Evolutionary conservation across 2,797 vertebrate genomes (phyloP).

Genomic region (Sus cebifrons): DNA sequence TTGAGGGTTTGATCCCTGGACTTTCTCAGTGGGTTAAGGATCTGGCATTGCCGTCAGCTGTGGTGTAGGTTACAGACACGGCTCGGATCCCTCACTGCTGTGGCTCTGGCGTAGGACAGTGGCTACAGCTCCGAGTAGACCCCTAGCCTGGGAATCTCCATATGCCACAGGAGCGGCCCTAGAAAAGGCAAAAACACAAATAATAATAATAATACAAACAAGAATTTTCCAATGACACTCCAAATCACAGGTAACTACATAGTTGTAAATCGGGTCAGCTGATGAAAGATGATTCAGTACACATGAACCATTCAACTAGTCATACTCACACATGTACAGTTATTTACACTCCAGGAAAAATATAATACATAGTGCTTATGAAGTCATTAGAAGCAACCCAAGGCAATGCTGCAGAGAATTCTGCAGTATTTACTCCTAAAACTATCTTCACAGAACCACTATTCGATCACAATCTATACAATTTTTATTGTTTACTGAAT

Average conservation of each 20-base stretch:
- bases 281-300: slow-evolving; percentile 16
- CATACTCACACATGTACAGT: neutral
- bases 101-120: no score
- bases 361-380: neutral
- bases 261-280: slow-evolving; percentile 1
- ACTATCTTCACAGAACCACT: slow-evolving; percentile 19
- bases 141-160: no score
- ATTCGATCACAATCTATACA: slow-evolving; percentile 41
- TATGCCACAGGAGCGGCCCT: no score
- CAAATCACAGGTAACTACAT: slow-evolving; percentile 55
- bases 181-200: no score
- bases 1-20: no score
- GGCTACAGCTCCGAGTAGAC: no score
- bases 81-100: no score
- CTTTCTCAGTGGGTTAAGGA: no score
- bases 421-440: slow-evolving; percentile 31
- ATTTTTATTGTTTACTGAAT: slow-evolving; percentile 3
- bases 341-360: slow-evolving; percentile 40
- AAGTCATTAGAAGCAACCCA: slow-evolving; percentile 24
- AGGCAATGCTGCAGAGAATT: slow-evolving; percentile 45
- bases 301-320: slow-evolving; percentile 2
- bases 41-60: no score
- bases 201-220: neutral
- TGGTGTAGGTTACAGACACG: no score
- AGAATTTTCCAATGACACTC: slow-evolving; percentile 32